Percentiles rank a stretch among this genome's conserved stretches.
These are phyloP conservation scores for Scaptomyza hsui DNA, from an alignment of 1,140 invertebrate species.

Conservation along the genomic window DNA sequence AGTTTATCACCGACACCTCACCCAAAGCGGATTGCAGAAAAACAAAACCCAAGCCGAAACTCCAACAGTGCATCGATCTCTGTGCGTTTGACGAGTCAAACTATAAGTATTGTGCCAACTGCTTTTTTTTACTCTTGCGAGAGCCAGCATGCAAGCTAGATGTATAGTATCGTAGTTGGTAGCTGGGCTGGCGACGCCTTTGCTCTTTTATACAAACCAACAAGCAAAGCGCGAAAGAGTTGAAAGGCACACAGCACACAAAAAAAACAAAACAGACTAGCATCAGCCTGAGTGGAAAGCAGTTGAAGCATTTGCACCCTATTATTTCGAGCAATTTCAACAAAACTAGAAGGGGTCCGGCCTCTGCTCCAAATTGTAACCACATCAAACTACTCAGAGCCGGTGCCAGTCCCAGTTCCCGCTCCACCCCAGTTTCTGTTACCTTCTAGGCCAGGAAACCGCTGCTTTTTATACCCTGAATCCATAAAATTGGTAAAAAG, in stretches of 20 bases:
- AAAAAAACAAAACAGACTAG: constrained; percentile 11
- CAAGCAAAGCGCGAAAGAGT: constrained; percentile 74
- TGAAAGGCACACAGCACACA: constrained; percentile 56
- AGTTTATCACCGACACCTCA: constrained; percentile 14
- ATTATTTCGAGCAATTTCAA: constrained; percentile 81
- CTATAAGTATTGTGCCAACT: constrained; percentile 66
- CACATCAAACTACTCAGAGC: constrained; percentile 48
- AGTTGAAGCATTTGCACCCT: constrained; percentile 75
- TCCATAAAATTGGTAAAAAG: no score
- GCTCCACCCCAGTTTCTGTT: constrained; percentile 18
- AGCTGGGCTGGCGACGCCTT: constrained; percentile 57
- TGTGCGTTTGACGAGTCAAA: constrained; percentile 54
- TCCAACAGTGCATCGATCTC: constrained; percentile 30
- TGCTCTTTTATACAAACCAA: constrained; percentile 60
- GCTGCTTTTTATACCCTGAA: constrained; percentile 14
- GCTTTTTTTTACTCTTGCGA: constrained; percentile 37
- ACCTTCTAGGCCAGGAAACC: constrained; percentile 18
- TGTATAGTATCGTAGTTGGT: constrained; percentile 26
- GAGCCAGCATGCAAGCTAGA: constrained; percentile 34
- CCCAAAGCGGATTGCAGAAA: constrained; percentile 20
- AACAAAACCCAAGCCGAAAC: constrained; percentile 53
- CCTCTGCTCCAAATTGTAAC: constrained; percentile 74
- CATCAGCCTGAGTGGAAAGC: constrained; percentile 17
- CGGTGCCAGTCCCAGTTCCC: constrained; percentile 9
- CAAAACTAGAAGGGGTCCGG: constrained; percentile 72